phyloP scores from a whole-genome alignment of 2,797 vertebrate species.

The Triplophysa bombifrons region DNA sequence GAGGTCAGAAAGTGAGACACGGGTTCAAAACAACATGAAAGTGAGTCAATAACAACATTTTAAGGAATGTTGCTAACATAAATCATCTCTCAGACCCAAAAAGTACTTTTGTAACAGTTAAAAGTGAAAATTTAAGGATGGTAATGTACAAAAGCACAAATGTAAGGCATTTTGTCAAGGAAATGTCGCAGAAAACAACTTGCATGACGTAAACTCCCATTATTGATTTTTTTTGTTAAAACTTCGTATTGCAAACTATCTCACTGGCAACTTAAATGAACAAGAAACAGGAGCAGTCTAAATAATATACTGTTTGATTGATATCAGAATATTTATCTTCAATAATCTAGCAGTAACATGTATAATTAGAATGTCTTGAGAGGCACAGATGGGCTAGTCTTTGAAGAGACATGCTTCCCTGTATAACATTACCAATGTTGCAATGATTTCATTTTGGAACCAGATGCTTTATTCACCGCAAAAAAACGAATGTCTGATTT shows the following conservation, averaged over 20 bases:
- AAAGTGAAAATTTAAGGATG: no score
- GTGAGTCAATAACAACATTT: not conserved
- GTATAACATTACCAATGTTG: slow-evolving; percentile 33
- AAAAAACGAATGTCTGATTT: slow-evolving; percentile 27
- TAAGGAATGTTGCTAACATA: no score
- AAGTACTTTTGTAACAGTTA: not conserved
- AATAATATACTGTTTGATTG: slow-evolving; percentile 4
- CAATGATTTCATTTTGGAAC: slow-evolving; percentile 32
- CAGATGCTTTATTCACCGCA: slow-evolving; percentile 22
- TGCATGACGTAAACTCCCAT: not conserved
- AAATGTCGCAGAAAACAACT: no score
- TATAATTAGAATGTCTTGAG: slow-evolving; percentile 31
- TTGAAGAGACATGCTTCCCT: slow-evolving; percentile 14
- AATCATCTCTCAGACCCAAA: not conserved
- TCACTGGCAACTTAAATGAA: not conserved
- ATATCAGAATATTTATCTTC: slow-evolving; percentile 13
- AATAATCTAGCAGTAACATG: not conserved
- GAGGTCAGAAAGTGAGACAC: not conserved
- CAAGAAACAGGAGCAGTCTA: not conserved
- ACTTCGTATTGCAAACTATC: not conserved
- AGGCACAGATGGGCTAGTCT: slow-evolving; percentile 28
- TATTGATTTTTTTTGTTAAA: not conserved
- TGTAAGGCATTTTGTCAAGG: no score
- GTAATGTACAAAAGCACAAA: not conserved
- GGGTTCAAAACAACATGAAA: not conserved